Evolutionary conservation across 1,140 invertebrate genomes (phyloP).

Genomic region (Teleogryllus occipitalis): DNA sequence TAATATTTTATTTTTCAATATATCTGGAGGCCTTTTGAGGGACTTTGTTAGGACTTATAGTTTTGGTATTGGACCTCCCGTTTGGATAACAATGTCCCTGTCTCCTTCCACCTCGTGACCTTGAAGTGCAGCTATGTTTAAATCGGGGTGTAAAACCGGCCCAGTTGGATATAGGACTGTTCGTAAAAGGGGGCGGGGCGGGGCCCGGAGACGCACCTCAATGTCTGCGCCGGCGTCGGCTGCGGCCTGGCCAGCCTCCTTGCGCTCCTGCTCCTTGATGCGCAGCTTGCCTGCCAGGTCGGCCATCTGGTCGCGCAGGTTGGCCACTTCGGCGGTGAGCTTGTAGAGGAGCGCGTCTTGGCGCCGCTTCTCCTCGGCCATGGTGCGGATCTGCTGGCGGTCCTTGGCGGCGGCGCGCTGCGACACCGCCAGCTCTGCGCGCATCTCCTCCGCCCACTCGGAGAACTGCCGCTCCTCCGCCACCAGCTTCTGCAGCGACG

Average conservation of each 20-base stretch:
- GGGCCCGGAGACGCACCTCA: constrained; percentile 57
- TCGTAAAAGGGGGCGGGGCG: constrained; percentile 54
- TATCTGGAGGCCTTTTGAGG: no score
- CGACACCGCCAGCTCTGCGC: constrained; percentile 39
- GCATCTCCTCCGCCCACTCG: constrained; percentile 43
- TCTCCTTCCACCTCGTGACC: no score
- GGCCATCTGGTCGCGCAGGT: constrained; percentile 41
- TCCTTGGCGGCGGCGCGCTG: constrained; percentile 29
- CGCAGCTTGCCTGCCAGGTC: constrained; percentile 43
- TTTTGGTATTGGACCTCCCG: no score
- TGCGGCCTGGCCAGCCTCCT: constrained; percentile 38
- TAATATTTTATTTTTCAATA: no score
- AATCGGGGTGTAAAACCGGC: no score
- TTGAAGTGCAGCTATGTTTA: no score
- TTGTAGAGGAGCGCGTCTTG: constrained; percentile 28
- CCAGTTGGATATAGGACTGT: no score
- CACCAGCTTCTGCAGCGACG: constrained; percentile 38
- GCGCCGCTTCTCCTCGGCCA: constrained; percentile 42
- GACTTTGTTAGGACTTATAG: no score
- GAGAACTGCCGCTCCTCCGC: constrained; percentile 37
- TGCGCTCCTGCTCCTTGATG: constrained; percentile 44
- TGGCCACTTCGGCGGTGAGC: constrained; percentile 35
- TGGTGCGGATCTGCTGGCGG: constrained; percentile 19
- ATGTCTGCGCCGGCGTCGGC: constrained; percentile 32
- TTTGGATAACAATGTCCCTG: no score